phyloP scores from a whole-genome alignment of 2,888 invertebrate species.

The Eilema sororculum region DNA sequence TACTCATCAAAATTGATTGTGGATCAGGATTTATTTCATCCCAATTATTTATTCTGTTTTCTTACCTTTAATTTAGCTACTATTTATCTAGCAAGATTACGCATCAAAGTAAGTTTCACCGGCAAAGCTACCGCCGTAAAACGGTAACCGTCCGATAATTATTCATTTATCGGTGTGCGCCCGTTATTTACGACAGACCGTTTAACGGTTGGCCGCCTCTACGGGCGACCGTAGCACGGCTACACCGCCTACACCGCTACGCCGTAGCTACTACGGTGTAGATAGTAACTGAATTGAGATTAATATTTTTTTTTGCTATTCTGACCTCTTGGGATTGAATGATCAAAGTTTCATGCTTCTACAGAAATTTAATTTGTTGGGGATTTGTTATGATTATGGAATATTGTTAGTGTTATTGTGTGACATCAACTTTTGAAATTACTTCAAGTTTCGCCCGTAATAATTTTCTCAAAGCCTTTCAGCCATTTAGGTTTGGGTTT shows the following conservation, averaged over 20 bases:
- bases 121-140: constrained; percentile 55
- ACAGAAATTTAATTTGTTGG: constrained; percentile 20
- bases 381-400: constrained; percentile 16
- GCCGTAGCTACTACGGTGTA: constrained; percentile 53
- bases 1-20: background rate
- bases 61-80: constrained; percentile 23
- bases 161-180: constrained; percentile 73
- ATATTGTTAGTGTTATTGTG: background rate
- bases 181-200: constrained; percentile 64
- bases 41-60: constrained; percentile 18
- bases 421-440: background rate
- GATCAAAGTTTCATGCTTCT: constrained; percentile 31
- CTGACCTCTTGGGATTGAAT: constrained; percentile 31
- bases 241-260: constrained; percentile 28
- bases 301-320: constrained; percentile 37
- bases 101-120: constrained; percentile 37
- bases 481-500: background rate
- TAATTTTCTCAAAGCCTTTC: background rate
- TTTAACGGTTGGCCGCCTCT: constrained; percentile 65
- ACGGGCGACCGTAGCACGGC: constrained; percentile 55
- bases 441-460: background rate
- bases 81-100: constrained; percentile 41
- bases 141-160: constrained; percentile 74
- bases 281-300: constrained; percentile 40
- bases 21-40: background rate